Percentiles rank a stretch among this genome's conserved stretches.
These are phyloP conservation scores for Paraplagusia blochii DNA, from an alignment of 2,113 vertebrate genomes.

Conservation along the genomic window DNA sequence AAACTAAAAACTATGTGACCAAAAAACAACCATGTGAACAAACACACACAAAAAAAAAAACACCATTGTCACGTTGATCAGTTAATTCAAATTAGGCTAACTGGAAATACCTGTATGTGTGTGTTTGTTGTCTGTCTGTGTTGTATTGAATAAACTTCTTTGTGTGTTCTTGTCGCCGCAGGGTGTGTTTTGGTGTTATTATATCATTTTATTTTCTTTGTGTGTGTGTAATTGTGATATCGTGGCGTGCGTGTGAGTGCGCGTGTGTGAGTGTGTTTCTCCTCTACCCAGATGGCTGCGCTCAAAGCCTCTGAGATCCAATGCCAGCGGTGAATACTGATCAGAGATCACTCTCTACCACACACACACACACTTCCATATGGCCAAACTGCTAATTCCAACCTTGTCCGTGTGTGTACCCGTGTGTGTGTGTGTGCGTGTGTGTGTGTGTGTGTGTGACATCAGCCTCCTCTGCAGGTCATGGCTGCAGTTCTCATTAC, in stretches of 20 bases:
- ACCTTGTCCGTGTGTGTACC: conserved; percentile 3
- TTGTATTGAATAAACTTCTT: not conserved
- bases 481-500: conserved; percentile 31
- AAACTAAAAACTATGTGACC: too few relatives aligned
- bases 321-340: conserved; percentile 74
- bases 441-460: too few relatives aligned
- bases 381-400: conserved; percentile 60
- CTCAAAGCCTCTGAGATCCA: conserved; percentile 64
- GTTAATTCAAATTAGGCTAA: too few relatives aligned
- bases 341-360: conserved; percentile 68
- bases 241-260: conserved; percentile 49
- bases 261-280: conserved; percentile 45
- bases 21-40: too few relatives aligned
- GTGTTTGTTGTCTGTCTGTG: conserved; percentile 8
- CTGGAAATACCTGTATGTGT: too few relatives aligned
- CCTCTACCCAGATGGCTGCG: conserved; percentile 66
- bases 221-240: conserved; percentile 46
- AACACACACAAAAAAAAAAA: too few relatives aligned
- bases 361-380: conserved; percentile 59
- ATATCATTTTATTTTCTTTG: not conserved
- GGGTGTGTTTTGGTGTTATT: not conserved
- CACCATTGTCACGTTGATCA: too few relatives aligned
- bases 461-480: conserved; percentile 52
- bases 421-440: too few relatives aligned
- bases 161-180: not conserved